Conservation (phyloP, 2,888 invertebrate genomes). For the Hanleya hanleyi region DNA sequence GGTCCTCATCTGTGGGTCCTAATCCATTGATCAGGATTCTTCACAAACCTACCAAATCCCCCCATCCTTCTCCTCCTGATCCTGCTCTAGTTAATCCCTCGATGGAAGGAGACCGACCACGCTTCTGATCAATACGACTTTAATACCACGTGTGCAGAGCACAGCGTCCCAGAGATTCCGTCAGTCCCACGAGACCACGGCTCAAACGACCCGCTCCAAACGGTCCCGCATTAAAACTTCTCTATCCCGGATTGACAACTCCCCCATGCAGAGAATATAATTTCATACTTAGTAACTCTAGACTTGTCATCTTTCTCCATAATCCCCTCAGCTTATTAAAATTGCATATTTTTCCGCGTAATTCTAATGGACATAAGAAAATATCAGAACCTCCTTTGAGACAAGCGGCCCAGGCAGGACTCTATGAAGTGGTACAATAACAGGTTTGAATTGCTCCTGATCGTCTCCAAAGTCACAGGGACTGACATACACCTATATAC, state of each 20-base stretch:
- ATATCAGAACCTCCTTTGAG: too few relatives aligned
- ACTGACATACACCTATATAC: too few relatives aligned
- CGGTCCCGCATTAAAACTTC: too few relatives aligned
- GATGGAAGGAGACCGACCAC: not conserved
- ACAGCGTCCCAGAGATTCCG: too few relatives aligned
- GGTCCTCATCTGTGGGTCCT: not conserved
- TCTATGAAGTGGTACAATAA: too few relatives aligned
- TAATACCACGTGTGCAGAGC: not conserved
- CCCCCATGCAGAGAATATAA: not conserved
- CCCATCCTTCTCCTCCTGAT: constrained; percentile 3
- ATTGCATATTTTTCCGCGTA: too few relatives aligned
- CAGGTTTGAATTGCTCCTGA: too few relatives aligned
- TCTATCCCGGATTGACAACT: not conserved
- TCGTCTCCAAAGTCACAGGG: too few relatives aligned
- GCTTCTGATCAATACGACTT: not conserved
- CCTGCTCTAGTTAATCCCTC: not conserved
- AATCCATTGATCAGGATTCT: constrained; percentile 4
- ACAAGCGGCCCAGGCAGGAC: too few relatives aligned
- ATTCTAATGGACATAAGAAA: too few relatives aligned
- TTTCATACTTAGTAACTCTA: constrained; percentile 1
- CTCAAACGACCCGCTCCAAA: too few relatives aligned
- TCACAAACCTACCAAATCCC: not conserved
- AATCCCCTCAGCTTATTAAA: not conserved
- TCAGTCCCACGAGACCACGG: too few relatives aligned
- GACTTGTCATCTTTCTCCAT: not conserved